These are phyloP conservation scores for Siphonodentalium dalli DNA, from an alignment of 2,888 invertebrate species.

Conservation along the genomic window DNA sequence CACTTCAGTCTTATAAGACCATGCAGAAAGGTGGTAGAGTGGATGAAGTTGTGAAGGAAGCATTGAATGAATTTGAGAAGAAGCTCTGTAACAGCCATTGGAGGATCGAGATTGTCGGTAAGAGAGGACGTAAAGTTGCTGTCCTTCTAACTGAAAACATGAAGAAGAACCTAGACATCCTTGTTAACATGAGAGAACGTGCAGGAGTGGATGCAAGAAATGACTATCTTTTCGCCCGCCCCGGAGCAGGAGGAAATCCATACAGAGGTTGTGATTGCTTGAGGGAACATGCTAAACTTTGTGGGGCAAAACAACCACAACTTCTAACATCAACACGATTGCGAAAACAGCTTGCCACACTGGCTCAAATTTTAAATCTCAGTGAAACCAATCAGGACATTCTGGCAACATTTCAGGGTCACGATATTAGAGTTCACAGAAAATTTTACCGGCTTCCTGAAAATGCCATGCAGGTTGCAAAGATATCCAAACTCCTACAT, in stretches of 20 bases:
- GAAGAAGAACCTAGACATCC: constrained; percentile 15
- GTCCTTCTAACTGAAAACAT: constrained; percentile 14
- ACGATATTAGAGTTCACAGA: constrained; percentile 27
- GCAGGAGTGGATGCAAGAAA: neutral
- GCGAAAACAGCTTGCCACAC: constrained; percentile 29
- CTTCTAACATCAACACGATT: constrained; percentile 25
- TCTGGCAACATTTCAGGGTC: constrained; percentile 28
- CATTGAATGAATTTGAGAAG: constrained; percentile 21
- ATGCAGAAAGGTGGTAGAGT: constrained; percentile 6
- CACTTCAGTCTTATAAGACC: constrained; percentile 9
- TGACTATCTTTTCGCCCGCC: constrained; percentile 4
- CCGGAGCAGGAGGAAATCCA: neutral
- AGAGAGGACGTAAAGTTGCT: constrained; percentile 13
- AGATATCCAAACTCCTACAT: constrained; percentile 19
- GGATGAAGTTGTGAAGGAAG: constrained; percentile 6
- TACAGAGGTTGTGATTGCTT: constrained; percentile 24
- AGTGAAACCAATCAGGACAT: constrained; percentile 25
- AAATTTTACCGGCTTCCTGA: constrained; percentile 24
- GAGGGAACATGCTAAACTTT: constrained; percentile 7
- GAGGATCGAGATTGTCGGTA: constrained; percentile 21
- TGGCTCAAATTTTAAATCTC: constrained; percentile 26
- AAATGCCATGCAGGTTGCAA: constrained; percentile 21
- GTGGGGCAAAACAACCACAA: constrained; percentile 12
- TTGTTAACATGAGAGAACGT: constrained; percentile 9
- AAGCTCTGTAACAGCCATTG: constrained; percentile 10